phyloP scores from a whole-genome alignment of 2,888 invertebrate genomes.

The Nomada ruficornis region DNA sequence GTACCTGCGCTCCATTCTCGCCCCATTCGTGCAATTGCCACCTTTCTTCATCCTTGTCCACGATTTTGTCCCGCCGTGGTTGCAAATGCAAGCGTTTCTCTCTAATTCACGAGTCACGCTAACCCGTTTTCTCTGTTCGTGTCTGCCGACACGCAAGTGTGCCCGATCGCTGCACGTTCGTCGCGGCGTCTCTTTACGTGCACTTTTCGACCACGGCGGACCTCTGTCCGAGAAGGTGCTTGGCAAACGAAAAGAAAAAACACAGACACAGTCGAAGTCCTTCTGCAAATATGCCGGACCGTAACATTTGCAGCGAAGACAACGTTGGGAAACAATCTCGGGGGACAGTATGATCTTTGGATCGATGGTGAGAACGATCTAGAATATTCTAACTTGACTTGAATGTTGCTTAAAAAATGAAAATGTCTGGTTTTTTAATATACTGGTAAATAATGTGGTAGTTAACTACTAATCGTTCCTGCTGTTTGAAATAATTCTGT shows the following conservation, averaged over 20 bases:
- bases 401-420: neutral
- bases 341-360: constrained; percentile 1
- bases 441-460: neutral
- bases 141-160: constrained; percentile 53
- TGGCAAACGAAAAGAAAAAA: neutral
- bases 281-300: constrained; percentile 13
- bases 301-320: constrained; percentile 2
- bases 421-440: neutral
- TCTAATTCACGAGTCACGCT: constrained; percentile 56
- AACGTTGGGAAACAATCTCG: constrained; percentile 19
- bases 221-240: neutral
- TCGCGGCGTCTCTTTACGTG: constrained; percentile 41
- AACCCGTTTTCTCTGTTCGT: constrained; percentile 56
- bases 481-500: neutral
- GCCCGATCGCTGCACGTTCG: constrained; percentile 33
- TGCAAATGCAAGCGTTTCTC: constrained; percentile 42
- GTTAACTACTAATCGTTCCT: no score
- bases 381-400: constrained; percentile 2
- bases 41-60: neutral
- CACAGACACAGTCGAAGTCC: neutral
- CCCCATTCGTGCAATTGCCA: neutral
- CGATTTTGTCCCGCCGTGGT: neutral
- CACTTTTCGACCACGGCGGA: constrained; percentile 14
- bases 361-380: neutral
- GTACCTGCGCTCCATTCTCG: constrained; percentile 46